Base-by-base conservation (phyloP, 2,797 vertebrate species). In the Siniperca undulata region DNA sequence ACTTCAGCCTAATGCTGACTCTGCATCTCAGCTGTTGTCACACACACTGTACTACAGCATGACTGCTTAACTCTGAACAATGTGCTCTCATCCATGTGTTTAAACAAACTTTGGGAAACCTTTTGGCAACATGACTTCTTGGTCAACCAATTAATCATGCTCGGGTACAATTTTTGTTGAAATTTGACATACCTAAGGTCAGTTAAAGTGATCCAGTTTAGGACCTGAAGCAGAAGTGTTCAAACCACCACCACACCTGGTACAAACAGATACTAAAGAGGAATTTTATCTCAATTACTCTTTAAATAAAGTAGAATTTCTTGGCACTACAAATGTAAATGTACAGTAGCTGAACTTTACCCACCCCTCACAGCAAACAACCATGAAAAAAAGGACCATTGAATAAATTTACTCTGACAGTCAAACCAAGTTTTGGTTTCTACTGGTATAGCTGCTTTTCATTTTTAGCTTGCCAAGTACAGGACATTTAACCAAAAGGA, bases 401-500 rank as follows among this genome's bases (percentile, higher is more conserved):
- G 42, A 66, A 80, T 53, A 55, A 65, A 76, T 78, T 65, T 27
- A 50, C 38, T 79, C 17, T 69, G 58, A 78, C 69, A 59, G 42
- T 68, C 13, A 52, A 77, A 84, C 48, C 44, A 80, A 58, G 42
- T 16, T 46, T 14, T 69, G 67, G 70, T 66, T 78, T 69, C 4
- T 7, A 19, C 16, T 20, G 19, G 46, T 74, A 73, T 52, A 50
- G 40, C 59, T 65, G 50, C 44, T 75, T 80, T 77, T 65, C 50
- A 58, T 62, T 84, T 86, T 68, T 67, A 55, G 11, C 59, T 53
- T 34, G 24, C 64, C 65, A 83, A 70, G 60, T 65, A 55, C 46
- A 70, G 24, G 52, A 56, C 11, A 50, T 74, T 64, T 55, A 61
- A 77, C 74, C 69, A 87, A 72, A 82, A 72, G 70, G 55, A 30